These are phyloP conservation scores for Porphyrio hochstetteri DNA, from an alignment of 2,113 vertebrate species.

Conservation along the genomic window DNA sequence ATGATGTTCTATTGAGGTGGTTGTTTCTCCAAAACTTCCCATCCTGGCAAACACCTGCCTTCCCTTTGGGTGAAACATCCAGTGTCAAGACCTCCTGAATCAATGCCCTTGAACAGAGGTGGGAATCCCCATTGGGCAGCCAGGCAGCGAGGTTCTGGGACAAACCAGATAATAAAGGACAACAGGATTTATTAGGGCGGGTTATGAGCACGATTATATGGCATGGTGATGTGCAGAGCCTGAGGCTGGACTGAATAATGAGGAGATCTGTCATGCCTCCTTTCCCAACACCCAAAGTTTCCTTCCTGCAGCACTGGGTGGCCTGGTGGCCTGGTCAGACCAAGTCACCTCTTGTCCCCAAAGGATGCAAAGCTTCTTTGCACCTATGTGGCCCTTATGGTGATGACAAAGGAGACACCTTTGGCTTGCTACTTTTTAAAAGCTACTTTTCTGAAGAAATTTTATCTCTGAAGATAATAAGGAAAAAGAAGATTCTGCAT, in stretches of 20 bases:
- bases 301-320: neutral
- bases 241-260: neutral
- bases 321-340: neutral
- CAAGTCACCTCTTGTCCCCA: neutral
- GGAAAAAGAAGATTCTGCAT: neutral
- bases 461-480: neutral
- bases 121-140: neutral
- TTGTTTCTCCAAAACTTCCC: neutral
- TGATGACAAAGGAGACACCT: neutral
- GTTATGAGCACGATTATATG: neutral
- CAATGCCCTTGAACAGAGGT: neutral
- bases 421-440: neutral
- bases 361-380: neutral
- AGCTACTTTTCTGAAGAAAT: neutral
- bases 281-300: neutral
- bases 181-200: neutral
- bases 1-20: neutral
- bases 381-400: accelerated
- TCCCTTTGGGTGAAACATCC: neutral
- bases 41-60: neutral
- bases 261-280: neutral
- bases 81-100: neutral
- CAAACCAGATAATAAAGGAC: neutral
- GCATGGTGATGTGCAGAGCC: neutral
- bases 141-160: neutral